A percentile compares a stretch with the other conserved stretches of the same genome.
Evolutionary conservation across 2,113 vertebrate genomes (phyloP).

Genomic region (Solea solea): DNA sequence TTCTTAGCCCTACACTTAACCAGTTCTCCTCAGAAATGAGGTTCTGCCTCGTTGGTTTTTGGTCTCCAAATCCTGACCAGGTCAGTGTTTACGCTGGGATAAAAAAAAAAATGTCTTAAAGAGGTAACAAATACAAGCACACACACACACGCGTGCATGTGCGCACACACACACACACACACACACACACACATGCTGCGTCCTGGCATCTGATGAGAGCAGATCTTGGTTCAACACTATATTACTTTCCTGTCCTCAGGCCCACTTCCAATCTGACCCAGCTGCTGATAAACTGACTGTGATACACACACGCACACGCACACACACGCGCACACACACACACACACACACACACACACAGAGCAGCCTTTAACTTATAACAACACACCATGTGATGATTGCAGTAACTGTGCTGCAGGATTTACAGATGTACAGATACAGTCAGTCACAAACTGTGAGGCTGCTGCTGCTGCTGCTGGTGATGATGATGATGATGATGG

Average conservation of each 20-base stretch:
- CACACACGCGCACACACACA: neutral
- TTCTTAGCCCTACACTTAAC: no score
- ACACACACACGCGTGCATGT: neutral
- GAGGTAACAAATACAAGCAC: neutral
- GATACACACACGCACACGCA: slow-evolving; percentile 34
- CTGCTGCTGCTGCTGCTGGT: neutral
- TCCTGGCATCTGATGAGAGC: slow-evolving; percentile 51
- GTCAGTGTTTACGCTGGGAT: neutral
- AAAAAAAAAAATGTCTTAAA: neutral
- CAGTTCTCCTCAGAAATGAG: no score
- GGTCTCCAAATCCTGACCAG: no score
- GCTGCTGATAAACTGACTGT: slow-evolving; percentile 60
- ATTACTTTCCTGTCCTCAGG: slow-evolving; percentile 66
- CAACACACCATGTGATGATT: slow-evolving; percentile 31
- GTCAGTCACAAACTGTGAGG: neutral
- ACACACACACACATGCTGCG: neutral
- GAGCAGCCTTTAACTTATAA: slow-evolving; percentile 20
- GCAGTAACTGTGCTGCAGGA: slow-evolving; percentile 31
- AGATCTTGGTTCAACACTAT: slow-evolving; percentile 57
- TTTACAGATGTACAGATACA: slow-evolving; percentile 38
- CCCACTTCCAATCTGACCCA: slow-evolving; percentile 52
- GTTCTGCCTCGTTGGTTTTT: no score
- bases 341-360: slow-evolving; percentile 5
- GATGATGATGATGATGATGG: neutral
- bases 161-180: slow-evolving; percentile 1